Percentiles rank a stretch among this genome's conserved stretches.
Evolutionary conservation across 2,888 invertebrate species (phyloP).

Genomic region (Volucella bombylans): DNA sequence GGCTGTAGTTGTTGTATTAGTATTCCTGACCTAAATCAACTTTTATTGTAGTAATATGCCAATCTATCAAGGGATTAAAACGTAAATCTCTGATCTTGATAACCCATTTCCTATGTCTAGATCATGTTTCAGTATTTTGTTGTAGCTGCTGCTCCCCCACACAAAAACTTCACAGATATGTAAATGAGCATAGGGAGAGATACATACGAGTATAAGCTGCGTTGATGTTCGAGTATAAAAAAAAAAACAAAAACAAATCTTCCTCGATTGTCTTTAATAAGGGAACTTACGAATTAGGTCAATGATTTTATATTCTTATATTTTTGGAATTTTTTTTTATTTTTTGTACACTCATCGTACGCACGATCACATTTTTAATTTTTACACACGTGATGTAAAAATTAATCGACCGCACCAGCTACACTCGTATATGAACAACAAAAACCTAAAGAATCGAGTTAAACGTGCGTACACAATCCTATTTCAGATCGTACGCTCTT

Average conservation of each 20-base stretch:
- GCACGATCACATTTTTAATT: no score
- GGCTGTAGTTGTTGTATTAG: not conserved
- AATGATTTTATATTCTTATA: constrained; percentile 7
- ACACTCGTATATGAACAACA: not conserved
- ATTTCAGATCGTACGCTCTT: constrained; percentile 37
- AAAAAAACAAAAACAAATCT: constrained; percentile 7
- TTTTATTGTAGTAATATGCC: constrained; percentile 26
- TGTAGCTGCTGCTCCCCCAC: constrained; percentile 10
- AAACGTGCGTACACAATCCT: constrained; percentile 46
- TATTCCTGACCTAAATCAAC: constrained; percentile 60
- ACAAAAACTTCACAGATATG: not conserved
- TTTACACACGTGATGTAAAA: constrained; percentile 67
- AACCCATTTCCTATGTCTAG: constrained; percentile 25
- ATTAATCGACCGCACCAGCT: constrained; percentile 49
- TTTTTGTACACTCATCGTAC: constrained; percentile 25
- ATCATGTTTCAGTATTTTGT: constrained; percentile 27
- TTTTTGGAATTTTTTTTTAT: constrained; percentile 6
- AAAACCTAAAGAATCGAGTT: constrained; percentile 16
- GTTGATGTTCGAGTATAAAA: not conserved
- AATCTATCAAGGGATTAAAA: constrained; percentile 51
- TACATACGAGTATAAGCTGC: no score
- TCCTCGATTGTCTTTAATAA: constrained; percentile 30
- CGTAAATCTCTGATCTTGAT: constrained; percentile 38
- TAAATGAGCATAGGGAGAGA: not conserved
- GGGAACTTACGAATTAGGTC: constrained; percentile 61